phyloP scores from a whole-genome alignment of 2,113 vertebrate species.

The Pyxicephalus adspersus region DNA sequence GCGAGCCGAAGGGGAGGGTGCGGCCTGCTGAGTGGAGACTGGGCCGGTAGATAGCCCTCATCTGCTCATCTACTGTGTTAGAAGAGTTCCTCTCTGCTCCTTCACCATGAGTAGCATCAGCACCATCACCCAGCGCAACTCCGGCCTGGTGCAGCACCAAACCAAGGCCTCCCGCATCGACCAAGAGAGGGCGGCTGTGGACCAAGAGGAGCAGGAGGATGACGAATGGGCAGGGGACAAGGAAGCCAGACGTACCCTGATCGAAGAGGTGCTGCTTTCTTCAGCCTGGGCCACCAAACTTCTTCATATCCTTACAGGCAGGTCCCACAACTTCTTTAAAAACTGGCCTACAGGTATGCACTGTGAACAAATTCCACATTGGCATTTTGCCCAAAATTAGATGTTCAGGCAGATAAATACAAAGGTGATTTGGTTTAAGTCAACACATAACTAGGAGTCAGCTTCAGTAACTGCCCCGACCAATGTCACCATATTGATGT shows the following conservation, averaged over 20 bases:
- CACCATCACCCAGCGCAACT: conserved; percentile 90
- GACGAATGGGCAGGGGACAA: conserved; percentile 89
- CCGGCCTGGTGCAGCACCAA: conserved; percentile 92
- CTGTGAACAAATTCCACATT: too few species aligned
- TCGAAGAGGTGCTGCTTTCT: conserved; percentile 96
- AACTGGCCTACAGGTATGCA: too few species aligned
- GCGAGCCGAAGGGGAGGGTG: not conserved
- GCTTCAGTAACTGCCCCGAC: too few species aligned
- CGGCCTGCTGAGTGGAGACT: conserved; percentile 18
- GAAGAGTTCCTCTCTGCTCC: not conserved
- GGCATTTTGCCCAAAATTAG: too few species aligned
- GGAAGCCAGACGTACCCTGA: conserved; percentile 91
- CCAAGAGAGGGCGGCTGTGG: conserved; percentile 78
- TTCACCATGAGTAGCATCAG: conserved; percentile 87
- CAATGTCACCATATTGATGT: too few species aligned
- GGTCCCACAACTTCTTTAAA: too few species aligned
- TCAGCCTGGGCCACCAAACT: too few species aligned
- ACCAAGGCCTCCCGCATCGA: conserved; percentile 88
- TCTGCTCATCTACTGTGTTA: not conserved
- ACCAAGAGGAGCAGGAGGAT: conserved; percentile 83
- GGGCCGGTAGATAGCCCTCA: conserved; percentile 42
- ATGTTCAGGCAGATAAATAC: too few species aligned
- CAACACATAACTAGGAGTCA: too few species aligned
- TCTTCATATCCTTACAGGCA: too few species aligned
- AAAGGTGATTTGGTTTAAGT: too few species aligned